Evolutionary conservation across 2,797 vertebrate genomes (phyloP).

Genomic region (Platyrinchus mystaceus): DNA sequence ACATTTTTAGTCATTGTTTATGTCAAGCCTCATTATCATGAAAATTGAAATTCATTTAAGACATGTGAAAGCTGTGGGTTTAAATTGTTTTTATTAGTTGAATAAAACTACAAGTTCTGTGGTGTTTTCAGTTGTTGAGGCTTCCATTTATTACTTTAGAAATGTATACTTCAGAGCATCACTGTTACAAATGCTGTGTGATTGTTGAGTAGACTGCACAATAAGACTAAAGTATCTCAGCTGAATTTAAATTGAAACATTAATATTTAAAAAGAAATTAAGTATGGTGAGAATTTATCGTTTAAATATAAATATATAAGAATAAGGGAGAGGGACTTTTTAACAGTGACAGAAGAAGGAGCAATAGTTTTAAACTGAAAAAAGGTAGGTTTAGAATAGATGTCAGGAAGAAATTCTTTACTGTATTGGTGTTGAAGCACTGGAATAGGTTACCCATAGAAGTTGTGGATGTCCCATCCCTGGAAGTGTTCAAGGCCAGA

Average conservation of each 20-base stretch:
- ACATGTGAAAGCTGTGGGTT: neutral
- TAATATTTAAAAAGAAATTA: neutral
- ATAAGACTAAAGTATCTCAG: neutral
- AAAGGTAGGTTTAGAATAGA: neutral
- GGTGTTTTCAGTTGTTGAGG: neutral
- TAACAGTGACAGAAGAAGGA: neutral
- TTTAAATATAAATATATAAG: neutral
- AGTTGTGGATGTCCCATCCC: neutral
- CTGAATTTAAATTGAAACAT: neutral
- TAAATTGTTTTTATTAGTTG: neutral
- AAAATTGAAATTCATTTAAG: slow-evolving; percentile 2
- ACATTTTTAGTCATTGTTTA: neutral
- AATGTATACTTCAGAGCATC: neutral
- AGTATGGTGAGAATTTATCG: neutral
- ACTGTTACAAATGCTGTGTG: neutral
- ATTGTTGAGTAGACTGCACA: neutral
- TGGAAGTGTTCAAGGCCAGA: no score
- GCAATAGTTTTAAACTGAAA: neutral
- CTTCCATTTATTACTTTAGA: neutral
- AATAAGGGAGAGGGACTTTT: neutral
- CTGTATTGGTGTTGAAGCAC: neutral
- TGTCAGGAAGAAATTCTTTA: neutral
- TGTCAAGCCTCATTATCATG: neutral
- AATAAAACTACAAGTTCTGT: neutral
- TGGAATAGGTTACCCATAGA: neutral